Conservation (phyloP, 2,797 vertebrate species). For the Orientallactaga sibirica region DNA sequence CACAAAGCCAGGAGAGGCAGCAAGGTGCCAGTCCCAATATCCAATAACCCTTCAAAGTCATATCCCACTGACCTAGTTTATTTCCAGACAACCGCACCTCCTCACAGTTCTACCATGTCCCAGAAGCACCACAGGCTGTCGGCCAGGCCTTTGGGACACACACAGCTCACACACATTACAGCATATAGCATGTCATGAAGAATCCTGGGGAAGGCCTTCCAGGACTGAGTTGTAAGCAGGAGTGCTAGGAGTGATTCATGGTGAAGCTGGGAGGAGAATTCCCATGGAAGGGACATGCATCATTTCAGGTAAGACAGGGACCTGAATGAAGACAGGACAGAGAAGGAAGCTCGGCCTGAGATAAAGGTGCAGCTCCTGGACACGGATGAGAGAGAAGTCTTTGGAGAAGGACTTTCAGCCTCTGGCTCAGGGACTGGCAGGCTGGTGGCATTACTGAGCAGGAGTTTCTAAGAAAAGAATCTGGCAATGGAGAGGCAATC, state of each 20-base stretch:
- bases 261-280: not conserved
- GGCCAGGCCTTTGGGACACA: not conserved
- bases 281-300: not conserved
- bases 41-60: not conserved
- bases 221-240: not conserved
- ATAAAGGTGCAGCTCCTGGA: not conserved
- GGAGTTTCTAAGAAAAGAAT: not conserved
- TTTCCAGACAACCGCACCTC: not conserved
- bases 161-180: not conserved
- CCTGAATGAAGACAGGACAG: not conserved
- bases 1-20: not conserved
- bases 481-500: not conserved
- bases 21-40: too few species aligned
- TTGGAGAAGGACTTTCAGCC: not conserved
- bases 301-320: not conserved
- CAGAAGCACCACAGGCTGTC: not conserved
- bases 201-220: not conserved
- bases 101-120: not conserved
- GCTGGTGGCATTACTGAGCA: not conserved
- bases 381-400: not conserved
- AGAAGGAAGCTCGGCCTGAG: not conserved
- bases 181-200: not conserved
- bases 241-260: not conserved
- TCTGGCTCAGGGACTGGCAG: not conserved
- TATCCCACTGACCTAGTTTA: not conserved